Evolutionary conservation across 1,140 invertebrate genomes (phyloP), one percentile per base, ranked within the genome.

Genomic region (Nixonia krombeini): DNA sequence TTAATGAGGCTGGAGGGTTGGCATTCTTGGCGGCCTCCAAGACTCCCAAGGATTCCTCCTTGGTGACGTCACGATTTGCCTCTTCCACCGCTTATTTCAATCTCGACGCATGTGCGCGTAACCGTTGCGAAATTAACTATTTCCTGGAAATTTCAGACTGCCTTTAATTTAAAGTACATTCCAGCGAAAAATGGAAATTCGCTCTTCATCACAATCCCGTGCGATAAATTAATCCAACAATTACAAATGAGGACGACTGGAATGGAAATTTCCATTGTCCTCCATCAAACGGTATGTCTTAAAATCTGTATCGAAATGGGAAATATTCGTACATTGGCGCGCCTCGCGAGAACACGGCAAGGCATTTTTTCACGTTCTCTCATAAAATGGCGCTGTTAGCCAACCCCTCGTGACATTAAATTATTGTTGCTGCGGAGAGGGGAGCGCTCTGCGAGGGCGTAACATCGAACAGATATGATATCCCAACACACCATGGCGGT

Each of bases 1-100:
- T 85, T 85, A 85, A 85, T 85, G 84, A 85, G 84, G 79, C 74
- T 73, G 80, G 74, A 85, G 82, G 81, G 76, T 84, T 85, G 68
- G 80, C 77, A 85, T 85, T 85, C 83, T 76, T 83, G 49, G 79
- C 79, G 75, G 76, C 74, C 77, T 80, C 75, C 77, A 79, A 84
- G 80, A 83, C 80, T 83, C 76, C 77, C 80, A 80, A 84, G 83
- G 83, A 85, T 84, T 84, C 79, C 78, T 79, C 78, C 56, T 72
- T 66, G 76, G 74, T 80, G 77, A 83, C 77, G 80, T 81, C 80
- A 81, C 74, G 76, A 79, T 76, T 76, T 73, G 72, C 55, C 64
- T 79, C 70, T 68, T 73, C 68, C 50, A 62, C 64, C 50, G 53
- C 73, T 74, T 75, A 70, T 67, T 77, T 75, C 78, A 82, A 81